A percentile compares a stretch with the other conserved stretches of the same genome.
These are phyloP conservation scores for Cuculus canorus DNA, from an alignment of 2,797 vertebrate species.

Conservation along the genomic window DNA sequence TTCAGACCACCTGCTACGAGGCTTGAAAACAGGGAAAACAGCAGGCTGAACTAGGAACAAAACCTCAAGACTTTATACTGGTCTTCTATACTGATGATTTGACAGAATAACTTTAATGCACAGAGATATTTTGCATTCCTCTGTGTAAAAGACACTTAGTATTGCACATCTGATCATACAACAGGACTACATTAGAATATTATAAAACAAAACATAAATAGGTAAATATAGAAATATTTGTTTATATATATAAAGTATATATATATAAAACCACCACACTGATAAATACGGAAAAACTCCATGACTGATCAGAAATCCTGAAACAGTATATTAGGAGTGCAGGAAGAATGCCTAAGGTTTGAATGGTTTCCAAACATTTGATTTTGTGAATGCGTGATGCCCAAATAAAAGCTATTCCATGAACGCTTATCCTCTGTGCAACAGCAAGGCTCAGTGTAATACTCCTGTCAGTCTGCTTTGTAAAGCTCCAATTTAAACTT, in stretches of 20 bases:
- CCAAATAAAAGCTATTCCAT: background rate
- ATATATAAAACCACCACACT: background rate
- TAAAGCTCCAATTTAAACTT: background rate
- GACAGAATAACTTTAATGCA: background rate
- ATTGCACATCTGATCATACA: background rate
- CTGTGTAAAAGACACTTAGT: background rate
- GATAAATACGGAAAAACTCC: background rate
- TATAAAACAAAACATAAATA: background rate
- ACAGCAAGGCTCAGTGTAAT: background rate
- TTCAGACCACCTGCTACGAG: background rate
- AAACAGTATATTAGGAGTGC: background rate
- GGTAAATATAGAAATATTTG: background rate
- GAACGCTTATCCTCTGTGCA: background rate
- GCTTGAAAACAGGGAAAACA: background rate
- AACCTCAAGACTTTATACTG: background rate
- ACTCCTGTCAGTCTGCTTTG: background rate
- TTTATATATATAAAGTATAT: too few species aligned
- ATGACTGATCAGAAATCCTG: background rate
- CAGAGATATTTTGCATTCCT: background rate
- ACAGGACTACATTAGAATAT: background rate
- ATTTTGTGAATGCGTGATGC: background rate
- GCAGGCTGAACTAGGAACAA: background rate
- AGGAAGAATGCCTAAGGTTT: background rate
- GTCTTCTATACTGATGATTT: background rate
- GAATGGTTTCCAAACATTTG: background rate